Conservation (phyloP, 2,888 invertebrate genomes). For the Anarsia innoxiella region DNA sequence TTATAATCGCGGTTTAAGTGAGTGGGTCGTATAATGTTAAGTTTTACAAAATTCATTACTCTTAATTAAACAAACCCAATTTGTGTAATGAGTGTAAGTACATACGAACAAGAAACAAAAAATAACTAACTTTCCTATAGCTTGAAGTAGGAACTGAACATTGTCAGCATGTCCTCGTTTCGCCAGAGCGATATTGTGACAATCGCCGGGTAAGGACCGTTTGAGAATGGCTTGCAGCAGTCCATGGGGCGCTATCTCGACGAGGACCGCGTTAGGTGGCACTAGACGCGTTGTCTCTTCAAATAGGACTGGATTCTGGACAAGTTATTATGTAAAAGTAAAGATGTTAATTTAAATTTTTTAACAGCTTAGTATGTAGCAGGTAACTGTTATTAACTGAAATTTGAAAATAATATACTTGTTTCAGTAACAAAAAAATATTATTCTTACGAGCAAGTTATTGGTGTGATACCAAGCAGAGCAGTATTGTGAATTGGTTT, state of each 20-base stretch:
- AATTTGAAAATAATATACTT: too few species aligned
- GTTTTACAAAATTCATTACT: neutral
- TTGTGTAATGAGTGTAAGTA: too few species aligned
- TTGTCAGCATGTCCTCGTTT: slow-evolving; percentile 78
- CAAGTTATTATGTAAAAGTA: too few species aligned
- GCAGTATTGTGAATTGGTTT: slow-evolving; percentile 74
- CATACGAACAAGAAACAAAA: too few species aligned
- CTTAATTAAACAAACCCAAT: too few species aligned
- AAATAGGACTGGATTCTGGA: slow-evolving; percentile 77
- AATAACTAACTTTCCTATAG: slow-evolving; percentile 72
- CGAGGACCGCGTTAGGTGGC: slow-evolving; percentile 83
- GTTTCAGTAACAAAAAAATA: too few species aligned
- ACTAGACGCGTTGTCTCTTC: slow-evolving; percentile 85
- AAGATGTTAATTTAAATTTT: too few species aligned
- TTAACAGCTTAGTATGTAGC: too few species aligned
- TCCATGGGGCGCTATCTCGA: slow-evolving; percentile 92
- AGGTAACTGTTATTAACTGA: too few species aligned
- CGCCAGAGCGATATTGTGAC: slow-evolving; percentile 82
- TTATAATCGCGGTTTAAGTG: neutral
- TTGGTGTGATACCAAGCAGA: slow-evolving; percentile 91
- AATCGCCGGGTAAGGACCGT: slow-evolving; percentile 70
- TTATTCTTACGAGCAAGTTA: slow-evolving; percentile 77
- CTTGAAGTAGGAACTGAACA: slow-evolving; percentile 68
- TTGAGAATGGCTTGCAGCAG: slow-evolving; percentile 88
- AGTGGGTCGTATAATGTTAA: neutral